These are phyloP conservation scores for Diachrysia chrysitis DNA, from an alignment of 2,888 invertebrate species.

Conservation along the genomic window DNA sequence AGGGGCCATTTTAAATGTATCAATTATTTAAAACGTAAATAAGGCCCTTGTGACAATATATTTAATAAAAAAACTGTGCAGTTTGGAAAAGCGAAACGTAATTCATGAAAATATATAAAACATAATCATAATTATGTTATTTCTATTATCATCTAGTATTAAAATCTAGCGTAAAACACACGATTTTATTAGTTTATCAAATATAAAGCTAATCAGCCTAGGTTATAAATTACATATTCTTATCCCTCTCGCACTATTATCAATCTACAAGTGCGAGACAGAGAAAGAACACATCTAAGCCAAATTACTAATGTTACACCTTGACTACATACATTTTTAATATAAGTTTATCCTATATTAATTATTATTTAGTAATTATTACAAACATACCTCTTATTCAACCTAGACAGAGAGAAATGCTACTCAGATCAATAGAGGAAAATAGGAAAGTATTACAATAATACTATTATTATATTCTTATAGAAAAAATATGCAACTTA, in stretches of 20 bases:
- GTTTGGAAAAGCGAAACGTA: not conserved
- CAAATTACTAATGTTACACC: not conserved
- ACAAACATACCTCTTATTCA: not conserved
- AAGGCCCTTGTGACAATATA: not conserved
- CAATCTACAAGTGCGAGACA: not conserved
- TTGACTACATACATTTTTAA: not conserved
- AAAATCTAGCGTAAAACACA: too few species aligned
- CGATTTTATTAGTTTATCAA: not conserved
- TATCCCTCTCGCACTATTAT: not conserved
- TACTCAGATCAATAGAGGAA: not conserved
- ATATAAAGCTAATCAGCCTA: not conserved
- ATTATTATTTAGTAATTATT: not conserved
- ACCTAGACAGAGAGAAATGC: conserved; percentile 3
- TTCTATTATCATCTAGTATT: too few species aligned
- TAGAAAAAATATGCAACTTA: not conserved
- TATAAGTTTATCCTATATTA: not conserved
- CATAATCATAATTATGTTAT: not conserved
- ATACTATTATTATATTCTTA: not conserved
- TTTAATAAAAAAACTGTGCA: not conserved
- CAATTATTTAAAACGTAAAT: not conserved
- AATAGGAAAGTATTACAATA: not conserved
- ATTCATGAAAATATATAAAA: not conserved
- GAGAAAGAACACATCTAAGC: not conserved
- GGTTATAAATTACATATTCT: not conserved
- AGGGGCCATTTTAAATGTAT: not conserved